Base-by-base conservation (phyloP, 2,888 invertebrate species). In the Saturnia japonica region DNA sequence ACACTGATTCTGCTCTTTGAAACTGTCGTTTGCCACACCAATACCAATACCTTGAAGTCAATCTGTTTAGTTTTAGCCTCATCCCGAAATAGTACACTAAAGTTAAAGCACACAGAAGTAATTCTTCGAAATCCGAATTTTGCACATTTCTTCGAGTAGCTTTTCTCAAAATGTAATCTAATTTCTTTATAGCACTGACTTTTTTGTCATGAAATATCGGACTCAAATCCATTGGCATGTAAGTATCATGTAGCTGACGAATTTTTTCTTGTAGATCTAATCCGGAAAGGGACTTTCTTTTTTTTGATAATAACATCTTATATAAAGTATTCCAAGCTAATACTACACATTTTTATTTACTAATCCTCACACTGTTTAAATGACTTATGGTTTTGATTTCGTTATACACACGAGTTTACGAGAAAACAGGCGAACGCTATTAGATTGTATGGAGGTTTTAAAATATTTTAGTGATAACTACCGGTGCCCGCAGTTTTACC, bases 11-110 rank as follows among this genome's bases (percentile, higher is more conserved):
- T 1, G 86, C 84, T 76, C 77, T 85, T 22, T 76, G 78, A 70
- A 89, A 89, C n/a, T 81, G 77, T 70, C 83, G 81, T 67, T 80
- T 82, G 0, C 80, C 81, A 43, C 80, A 82, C 81, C 84, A 84
- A 68, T 76, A 72, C 81, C 83, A 83, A 72, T 76, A 77, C 51
- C 72, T 80, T 0, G 86, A 82, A 2, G 77, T 80, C 1, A 82
- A 68, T 66, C 73, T 77, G 57, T 77, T 85, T n/a, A 85, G 68
- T 79, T 87, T 90, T 9, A 90, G 72, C 11, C 84, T 78, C 90
- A 89, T 90, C 2, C 89, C 90, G 69, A 89, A 90, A 72, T 85
- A 89, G 72, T 88, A 90, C 0, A 90, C 76, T 14, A 86, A 60
- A 0, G 86, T 85, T 28, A 91, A 72, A n/a, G 88, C 78, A 70